Evolutionary conservation across 2,113 vertebrate genomes (phyloP), one percentile per base, ranked within the genome.

Genomic region (Synchiropus splendidus): DNA sequence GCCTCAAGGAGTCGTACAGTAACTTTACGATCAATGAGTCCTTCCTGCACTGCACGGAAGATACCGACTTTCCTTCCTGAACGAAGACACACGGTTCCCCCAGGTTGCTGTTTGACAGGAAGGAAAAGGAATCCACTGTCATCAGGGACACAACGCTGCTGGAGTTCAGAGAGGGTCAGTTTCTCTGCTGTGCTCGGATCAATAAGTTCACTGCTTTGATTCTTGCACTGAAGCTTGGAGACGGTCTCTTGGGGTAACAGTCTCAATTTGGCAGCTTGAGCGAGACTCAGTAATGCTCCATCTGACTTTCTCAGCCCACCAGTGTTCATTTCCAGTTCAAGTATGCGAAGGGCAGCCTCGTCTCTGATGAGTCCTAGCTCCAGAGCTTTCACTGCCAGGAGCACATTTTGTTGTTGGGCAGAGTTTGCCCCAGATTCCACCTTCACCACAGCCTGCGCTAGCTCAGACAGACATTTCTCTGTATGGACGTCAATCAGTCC

Each of bases 161-260:
- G 68, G 6, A 99, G 83, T 51, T 93, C 88, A 0, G 58, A 1
- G 0, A 97, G 80, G 16, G 54, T 64, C 6, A 90, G 55, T 42
- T 88, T 89, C 67, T 94, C 91, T 6, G 90, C 90, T 3, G 91
- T 92, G 72, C 89, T 94, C 42, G 95, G 93, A 70, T 98, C 93
- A 27, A 97, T 88, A 60, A 98, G 75, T 47, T 89, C 83, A 61
- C 72, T 83, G 2, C 42, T 65, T 18, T 69, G 70, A 5, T 77
- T 75, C 51, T 79, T 67, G 18, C 81, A 73, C 3, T 83, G 45
- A 14, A 98, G 78, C 9, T 83, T 86, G 48, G 72, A 57, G 52
- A 76, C 27, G 12, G 85, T 67, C 36, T 67, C 55, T 1, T 70
- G 47, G 16, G 78, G 62, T 31, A 94, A 67, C 8, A 91, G 78